Evolutionary conservation across 2,888 invertebrate genomes (phyloP), one percentile per base, ranked within the genome.

Genomic region (Sarcophaga rosellei): DNA sequence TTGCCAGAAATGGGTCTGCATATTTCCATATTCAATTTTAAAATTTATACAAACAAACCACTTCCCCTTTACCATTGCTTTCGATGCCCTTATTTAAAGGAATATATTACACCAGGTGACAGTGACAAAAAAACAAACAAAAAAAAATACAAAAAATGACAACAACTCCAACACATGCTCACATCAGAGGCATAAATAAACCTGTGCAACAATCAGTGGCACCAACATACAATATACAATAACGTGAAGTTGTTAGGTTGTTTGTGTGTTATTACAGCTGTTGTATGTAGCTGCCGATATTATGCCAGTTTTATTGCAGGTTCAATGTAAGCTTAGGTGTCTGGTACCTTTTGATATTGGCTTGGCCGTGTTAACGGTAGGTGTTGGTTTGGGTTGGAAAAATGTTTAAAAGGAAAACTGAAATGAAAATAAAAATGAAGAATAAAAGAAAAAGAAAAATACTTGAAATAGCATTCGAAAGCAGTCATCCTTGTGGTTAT

Each of bases 381-480:
- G 77, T 77, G 62, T 53, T 66, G 57, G 25, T 65, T 72, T 21
- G 12, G 12, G 21, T n/a, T 20, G 53, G 44, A 62, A 68, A 17
- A 47, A 59, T 35, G 35, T 35, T 35, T 8, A 35, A 17, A n/a
- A 70, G 11, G 5, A 61, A 72, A 35, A 63, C n/a, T 17, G 15
- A 15, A 47, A 11, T 47, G 47, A 12, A 47, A 47, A 47, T 3
- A 15, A 47, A 47, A 11, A 47, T 47, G 15, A 15, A 53, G n/a
- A n/a, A n/a, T n/a, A 53, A 4, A 17, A 53, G 0, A 17, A 47
- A 72, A 77, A 66, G 65, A 61, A 17, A 59, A 82, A 77, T 59
- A 63, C 47, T 45, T 63, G 21, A 23, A 25, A 59, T 35, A 70
- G 44, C 53, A 53, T 53, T 53, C 17, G 53, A 4, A 53, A 17